Percentiles rank a stretch among this genome's conserved stretches.
Conservation (phyloP, 2,888 invertebrate genomes). For the Limnephilus rhombicus region DNA sequence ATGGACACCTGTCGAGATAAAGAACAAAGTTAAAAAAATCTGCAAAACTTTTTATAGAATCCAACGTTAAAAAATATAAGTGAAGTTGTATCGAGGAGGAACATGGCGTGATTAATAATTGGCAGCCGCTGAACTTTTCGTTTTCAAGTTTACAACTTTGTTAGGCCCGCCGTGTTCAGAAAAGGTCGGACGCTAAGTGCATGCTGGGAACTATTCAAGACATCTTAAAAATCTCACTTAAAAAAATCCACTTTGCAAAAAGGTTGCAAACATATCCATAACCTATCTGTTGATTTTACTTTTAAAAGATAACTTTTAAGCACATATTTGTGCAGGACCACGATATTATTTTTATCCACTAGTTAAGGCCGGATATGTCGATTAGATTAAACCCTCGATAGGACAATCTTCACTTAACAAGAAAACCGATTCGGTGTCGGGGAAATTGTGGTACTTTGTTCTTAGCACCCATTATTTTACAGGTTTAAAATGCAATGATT, state of each 20-base stretch:
- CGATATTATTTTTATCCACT: neutral
- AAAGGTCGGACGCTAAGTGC: constrained; percentile 39
- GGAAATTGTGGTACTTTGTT: neutral
- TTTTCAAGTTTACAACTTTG: constrained; percentile 56
- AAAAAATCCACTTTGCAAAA: neutral
- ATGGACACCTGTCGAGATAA: neutral
- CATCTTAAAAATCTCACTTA: neutral
- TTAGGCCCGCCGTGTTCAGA: constrained; percentile 31
- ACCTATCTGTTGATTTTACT: neutral
- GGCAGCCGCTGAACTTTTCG: constrained; percentile 61
- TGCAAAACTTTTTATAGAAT: neutral
- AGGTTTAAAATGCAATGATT: neutral
- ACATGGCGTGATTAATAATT: constrained; percentile 62
- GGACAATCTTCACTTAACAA: neutral
- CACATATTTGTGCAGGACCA: neutral
- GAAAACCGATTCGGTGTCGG: neutral
- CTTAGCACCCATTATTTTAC: neutral
- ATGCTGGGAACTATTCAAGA: constrained; percentile 18
- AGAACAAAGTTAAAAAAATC: neutral
- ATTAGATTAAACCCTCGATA: neutral
- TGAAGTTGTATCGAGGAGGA: constrained; percentile 3
- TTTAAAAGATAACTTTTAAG: neutral
- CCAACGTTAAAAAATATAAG: neutral
- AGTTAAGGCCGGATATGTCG: neutral
- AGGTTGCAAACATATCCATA: neutral